Percentiles rank a stretch among this genome's conserved stretches.
Conservation (phyloP, 2,888 invertebrate species). For the Archaeoteleia sp. region DNA sequence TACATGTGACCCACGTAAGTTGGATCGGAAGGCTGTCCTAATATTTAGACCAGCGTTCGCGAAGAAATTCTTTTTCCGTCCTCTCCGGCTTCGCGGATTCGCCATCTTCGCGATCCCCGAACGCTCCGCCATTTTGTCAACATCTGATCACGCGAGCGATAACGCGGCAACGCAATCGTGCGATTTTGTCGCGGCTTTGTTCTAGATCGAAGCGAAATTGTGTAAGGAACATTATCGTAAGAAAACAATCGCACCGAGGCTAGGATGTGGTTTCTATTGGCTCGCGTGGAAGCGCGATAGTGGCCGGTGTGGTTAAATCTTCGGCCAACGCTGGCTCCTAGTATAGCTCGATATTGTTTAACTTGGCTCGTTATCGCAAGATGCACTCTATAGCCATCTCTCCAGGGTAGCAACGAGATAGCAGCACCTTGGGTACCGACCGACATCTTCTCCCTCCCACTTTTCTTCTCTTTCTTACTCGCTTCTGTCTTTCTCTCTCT, state of each 20-base stretch:
- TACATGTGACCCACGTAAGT: conserved; percentile 40
- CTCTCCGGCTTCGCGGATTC: neutral
- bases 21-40: conserved; percentile 63
- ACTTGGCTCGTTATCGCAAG: conserved; percentile 74
- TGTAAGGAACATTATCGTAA: conserved; percentile 52
- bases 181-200: conserved; percentile 38
- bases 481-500: conserved; percentile 30
- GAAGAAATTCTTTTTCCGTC: conserved; percentile 25
- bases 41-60: conserved; percentile 66
- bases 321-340: conserved; percentile 64
- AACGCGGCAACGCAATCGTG: conserved; percentile 20
- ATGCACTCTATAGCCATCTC: conserved; percentile 74
- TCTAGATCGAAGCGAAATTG: conserved; percentile 28
- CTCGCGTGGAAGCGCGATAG: conserved; percentile 51
- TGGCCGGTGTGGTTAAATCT: conserved; percentile 67
- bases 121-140: conserved; percentile 11
- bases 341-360: conserved; percentile 74
- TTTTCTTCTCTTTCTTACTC: conserved; percentile 47
- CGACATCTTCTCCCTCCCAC: conserved; percentile 39
- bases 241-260: conserved; percentile 47
- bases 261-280: conserved; percentile 46
- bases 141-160: conserved; percentile 7
- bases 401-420: conserved; percentile 65
- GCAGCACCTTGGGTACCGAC: conserved; percentile 62
- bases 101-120: neutral